Conservation (phyloP, 2,888 invertebrate species). For the Fragum sueziense region DNA sequence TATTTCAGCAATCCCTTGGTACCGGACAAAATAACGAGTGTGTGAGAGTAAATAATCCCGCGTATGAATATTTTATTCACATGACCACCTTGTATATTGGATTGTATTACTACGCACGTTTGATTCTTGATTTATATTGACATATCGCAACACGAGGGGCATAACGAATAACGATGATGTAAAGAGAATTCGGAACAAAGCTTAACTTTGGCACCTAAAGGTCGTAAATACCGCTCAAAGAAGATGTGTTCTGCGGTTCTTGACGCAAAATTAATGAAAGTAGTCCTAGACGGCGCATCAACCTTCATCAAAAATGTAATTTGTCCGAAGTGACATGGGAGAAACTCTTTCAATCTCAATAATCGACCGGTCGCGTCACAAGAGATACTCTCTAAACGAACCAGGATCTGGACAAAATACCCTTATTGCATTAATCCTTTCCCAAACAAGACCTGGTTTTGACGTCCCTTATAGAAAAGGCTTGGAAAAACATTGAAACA, state of each 20-base stretch:
- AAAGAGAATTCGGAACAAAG: background rate
- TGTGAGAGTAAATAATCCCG: conserved; percentile 4
- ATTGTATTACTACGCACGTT: conserved; percentile 16
- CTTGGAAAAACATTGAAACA: too few species aligned
- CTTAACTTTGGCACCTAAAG: background rate
- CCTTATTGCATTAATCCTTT: too few species aligned
- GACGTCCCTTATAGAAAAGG: too few species aligned
- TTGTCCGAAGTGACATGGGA: too few species aligned
- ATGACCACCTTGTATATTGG: conserved; percentile 8
- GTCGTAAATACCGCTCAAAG: background rate
- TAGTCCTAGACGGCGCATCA: background rate
- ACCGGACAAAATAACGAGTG: background rate
- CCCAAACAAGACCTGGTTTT: too few species aligned
- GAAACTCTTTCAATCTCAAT: too few species aligned
- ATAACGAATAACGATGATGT: background rate
- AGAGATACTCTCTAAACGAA: too few species aligned
- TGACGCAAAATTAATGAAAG: background rate
- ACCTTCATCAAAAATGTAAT: too few species aligned
- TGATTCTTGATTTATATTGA: conserved; percentile 2
- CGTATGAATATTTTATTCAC: conserved; percentile 20
- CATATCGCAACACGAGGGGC: background rate
- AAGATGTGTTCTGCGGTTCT: background rate
- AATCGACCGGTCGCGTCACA: too few species aligned
- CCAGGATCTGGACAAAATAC: too few species aligned
- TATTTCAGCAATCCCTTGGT: background rate